Evolutionary conservation across 2,113 vertebrate species (phyloP).

Genomic region (Manacus vitellinus): DNA sequence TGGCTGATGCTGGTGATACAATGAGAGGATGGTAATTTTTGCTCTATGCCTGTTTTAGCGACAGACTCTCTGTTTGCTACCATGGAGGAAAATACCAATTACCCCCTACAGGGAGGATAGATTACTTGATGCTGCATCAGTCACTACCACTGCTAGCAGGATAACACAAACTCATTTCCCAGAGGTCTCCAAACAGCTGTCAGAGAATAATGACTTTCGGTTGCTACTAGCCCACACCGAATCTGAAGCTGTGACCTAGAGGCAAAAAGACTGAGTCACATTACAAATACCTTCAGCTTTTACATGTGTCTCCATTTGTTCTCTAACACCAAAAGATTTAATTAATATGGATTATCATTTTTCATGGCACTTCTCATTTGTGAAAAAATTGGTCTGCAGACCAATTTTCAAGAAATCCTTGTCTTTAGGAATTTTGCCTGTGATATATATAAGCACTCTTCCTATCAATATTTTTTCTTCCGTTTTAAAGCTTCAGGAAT

Average conservation of each 20-base stretch:
- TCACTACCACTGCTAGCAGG: background rate
- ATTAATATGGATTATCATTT: conserved; percentile 28
- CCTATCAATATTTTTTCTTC: background rate
- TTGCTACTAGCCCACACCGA: background rate
- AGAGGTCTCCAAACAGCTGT: conserved; percentile 13
- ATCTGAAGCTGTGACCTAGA: background rate
- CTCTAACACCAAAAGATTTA: background rate
- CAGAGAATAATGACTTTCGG: conserved; percentile 27
- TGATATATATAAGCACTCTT: background rate
- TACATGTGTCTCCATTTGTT: background rate
- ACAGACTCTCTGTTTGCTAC: background rate
- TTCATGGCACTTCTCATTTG: background rate
- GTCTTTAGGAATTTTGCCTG: background rate
- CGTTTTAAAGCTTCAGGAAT: background rate
- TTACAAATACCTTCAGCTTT: conserved; percentile 37
- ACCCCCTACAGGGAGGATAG: background rate
- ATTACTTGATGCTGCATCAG: conserved; percentile 7
- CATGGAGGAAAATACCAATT: background rate
- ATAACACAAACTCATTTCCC: conserved; percentile 34
- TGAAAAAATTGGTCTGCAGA: background rate
- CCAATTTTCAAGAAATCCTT: background rate
- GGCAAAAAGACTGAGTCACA: conserved; percentile 4
- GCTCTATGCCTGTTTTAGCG: background rate
- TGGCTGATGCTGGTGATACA: background rate
- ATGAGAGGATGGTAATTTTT: background rate